phyloP scores from a whole-genome alignment of 2,797 vertebrate species.

The Thalassophryne amazonica region DNA sequence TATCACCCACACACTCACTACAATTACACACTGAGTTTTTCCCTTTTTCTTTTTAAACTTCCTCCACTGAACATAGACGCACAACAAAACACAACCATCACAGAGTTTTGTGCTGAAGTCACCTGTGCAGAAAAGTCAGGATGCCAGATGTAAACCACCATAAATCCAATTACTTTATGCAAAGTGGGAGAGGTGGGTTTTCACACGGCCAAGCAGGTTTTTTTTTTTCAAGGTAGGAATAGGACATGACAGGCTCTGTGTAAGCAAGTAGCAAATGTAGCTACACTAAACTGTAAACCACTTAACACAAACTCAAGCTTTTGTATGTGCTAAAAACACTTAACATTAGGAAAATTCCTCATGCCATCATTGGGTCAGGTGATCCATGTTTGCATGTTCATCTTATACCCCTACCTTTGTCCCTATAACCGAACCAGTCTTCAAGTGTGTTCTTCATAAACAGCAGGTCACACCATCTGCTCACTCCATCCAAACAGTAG shows the following conservation, averaged over 20 bases:
- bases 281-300: neutral
- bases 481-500: neutral
- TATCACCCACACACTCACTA: no score
- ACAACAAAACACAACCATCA: neutral
- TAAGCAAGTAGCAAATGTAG: neutral
- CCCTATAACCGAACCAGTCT: neutral
- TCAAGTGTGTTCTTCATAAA: neutral
- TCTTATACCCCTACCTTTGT: neutral
- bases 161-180: conserved; percentile 40
- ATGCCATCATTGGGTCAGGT: neutral
- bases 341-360: neutral
- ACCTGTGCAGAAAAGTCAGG: neutral
- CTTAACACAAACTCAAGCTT: neutral
- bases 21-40: neutral
- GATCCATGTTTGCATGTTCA: neutral
- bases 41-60: neutral
- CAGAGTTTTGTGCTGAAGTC: neutral
- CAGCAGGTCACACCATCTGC: no score
- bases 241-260: neutral
- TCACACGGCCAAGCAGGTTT: neutral
- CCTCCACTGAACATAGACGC: neutral
- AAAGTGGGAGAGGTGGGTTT: conserved; percentile 1
- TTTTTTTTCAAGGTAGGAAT: neutral
- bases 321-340: conserved; percentile 5
- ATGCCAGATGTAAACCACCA: conserved; percentile 7